A percentile compares a stretch with the other conserved stretches of the same genome.
Conservation (phyloP, 2,888 invertebrate genomes). For the Antitype chi region DNA sequence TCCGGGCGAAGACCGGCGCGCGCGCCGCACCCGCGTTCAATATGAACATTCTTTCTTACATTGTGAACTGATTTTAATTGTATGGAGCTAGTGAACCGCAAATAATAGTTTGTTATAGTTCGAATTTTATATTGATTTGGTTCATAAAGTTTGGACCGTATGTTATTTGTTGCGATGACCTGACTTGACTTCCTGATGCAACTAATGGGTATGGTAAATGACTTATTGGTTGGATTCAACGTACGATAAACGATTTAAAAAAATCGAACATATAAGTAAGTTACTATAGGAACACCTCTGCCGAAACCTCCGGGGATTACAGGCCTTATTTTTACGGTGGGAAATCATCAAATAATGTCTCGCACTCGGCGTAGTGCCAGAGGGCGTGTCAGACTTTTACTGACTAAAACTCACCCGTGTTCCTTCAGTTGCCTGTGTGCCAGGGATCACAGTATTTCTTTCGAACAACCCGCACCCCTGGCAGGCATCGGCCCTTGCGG, state of each 20-base stretch:
- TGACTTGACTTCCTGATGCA: conserved; percentile 28
- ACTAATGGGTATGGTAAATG: conserved; percentile 5
- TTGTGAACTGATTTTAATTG: conserved; percentile 76
- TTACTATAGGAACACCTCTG: neutral
- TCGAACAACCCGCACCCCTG: too few species aligned
- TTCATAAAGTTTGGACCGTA: conserved; percentile 49
- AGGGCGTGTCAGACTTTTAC: too few species aligned
- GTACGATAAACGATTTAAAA: neutral
- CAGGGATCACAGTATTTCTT: too few species aligned
- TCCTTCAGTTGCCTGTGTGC: too few species aligned
- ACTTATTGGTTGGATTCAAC: neutral
- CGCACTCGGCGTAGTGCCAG: too few species aligned
- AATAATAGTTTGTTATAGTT: conserved; percentile 62
- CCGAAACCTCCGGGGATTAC: too few species aligned
- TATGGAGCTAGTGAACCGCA: conserved; percentile 73
- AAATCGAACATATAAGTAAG: neutral
- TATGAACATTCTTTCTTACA: conserved; percentile 72
- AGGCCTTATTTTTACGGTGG: too few species aligned
- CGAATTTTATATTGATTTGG: conserved; percentile 51
- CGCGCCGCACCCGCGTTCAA: conserved; percentile 66
- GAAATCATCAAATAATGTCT: too few species aligned
- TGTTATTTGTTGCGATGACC: conserved; percentile 37
- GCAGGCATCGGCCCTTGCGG: too few species aligned
- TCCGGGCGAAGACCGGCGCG: conserved; percentile 71
- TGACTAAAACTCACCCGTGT: too few species aligned